These are phyloP conservation scores for Brachyopa scutellaris DNA, from an alignment of 2,888 invertebrate genomes.

Conservation along the genomic window DNA sequence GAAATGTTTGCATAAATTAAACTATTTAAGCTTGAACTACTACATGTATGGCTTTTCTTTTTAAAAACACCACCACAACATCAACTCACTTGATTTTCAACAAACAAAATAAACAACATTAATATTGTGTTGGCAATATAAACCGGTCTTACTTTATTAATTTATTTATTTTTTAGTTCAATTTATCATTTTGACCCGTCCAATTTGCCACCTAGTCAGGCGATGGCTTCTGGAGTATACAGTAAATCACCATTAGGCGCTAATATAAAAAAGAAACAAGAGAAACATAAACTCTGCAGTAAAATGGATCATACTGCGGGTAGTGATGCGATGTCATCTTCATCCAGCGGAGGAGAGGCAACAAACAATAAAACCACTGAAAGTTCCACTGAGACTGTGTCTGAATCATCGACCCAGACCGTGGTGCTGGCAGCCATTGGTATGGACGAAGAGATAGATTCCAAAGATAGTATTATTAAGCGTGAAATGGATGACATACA, in stretches of 20 bases:
- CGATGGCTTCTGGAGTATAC: slow-evolving; percentile 75
- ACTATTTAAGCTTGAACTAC: slow-evolving; percentile 54
- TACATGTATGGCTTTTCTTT: slow-evolving; percentile 57
- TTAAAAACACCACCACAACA: slow-evolving; percentile 42
- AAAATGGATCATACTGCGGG: slow-evolving; percentile 51
- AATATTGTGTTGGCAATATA: background rate
- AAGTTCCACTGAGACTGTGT: slow-evolving; percentile 75
- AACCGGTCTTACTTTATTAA: background rate
- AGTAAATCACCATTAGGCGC: slow-evolving; percentile 72
- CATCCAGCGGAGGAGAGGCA: slow-evolving; percentile 35
- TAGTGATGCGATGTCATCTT: slow-evolving; percentile 40
- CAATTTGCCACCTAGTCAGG: slow-evolving; percentile 81
- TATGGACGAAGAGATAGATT: slow-evolving; percentile 62
- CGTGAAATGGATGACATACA: slow-evolving; percentile 73
- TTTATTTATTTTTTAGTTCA: slow-evolving; percentile 78
- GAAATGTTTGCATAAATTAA: slow-evolving; percentile 43
- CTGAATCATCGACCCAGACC: slow-evolving; percentile 77
- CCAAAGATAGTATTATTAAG: slow-evolving; percentile 67
- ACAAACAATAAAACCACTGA: slow-evolving; percentile 49
- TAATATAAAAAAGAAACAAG: slow-evolving; percentile 70
- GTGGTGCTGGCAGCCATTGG: slow-evolving; percentile 66
- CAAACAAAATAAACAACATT: slow-evolving; percentile 39
- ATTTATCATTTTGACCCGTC: slow-evolving; percentile 82
- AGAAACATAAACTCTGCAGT: slow-evolving; percentile 66
- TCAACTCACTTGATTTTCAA: slow-evolving; percentile 41